phyloP scores from a whole-genome alignment of 1,140 invertebrate genomes.

The Lutraria rhynchaena region DNA sequence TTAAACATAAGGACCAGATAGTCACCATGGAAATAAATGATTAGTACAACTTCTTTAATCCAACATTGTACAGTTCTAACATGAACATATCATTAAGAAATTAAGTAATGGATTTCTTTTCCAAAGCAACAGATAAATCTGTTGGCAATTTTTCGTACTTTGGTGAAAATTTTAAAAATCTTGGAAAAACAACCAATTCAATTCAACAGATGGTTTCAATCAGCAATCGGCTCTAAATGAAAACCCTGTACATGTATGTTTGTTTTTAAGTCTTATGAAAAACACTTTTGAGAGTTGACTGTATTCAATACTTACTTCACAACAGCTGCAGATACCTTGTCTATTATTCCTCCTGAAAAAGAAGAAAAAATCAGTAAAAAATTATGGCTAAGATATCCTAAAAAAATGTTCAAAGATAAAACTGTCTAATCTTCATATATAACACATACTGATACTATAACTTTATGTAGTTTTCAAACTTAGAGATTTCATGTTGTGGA shows the following conservation, averaged over 20 bases:
- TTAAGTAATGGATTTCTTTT: neutral
- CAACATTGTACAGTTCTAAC: too few relatives aligned
- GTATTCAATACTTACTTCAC: conserved; percentile 70
- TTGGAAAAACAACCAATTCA: too few relatives aligned
- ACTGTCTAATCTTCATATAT: neutral
- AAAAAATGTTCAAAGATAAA: neutral
- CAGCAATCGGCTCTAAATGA: neutral
- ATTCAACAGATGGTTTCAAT: too few relatives aligned
- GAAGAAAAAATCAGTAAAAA: neutral
- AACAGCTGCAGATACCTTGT: conserved; percentile 73
- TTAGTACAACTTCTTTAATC: too few relatives aligned
- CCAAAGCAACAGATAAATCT: neutral
- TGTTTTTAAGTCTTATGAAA: neutral
- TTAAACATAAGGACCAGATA: too few relatives aligned
- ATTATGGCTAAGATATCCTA: too few relatives aligned
- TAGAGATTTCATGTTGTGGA: neutral
- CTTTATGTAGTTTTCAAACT: neutral
- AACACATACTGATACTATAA: neutral
- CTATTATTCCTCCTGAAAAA: conserved; percentile 75
- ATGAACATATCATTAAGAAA: too few relatives aligned
- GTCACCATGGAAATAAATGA: too few relatives aligned
- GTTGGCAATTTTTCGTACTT: neutral
- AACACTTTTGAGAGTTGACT: neutral
- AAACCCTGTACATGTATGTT: neutral
- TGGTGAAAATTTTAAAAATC: too few relatives aligned